phyloP scores from a whole-genome alignment of 2,797 vertebrate species.

The Cyclura pinguis region DNA sequence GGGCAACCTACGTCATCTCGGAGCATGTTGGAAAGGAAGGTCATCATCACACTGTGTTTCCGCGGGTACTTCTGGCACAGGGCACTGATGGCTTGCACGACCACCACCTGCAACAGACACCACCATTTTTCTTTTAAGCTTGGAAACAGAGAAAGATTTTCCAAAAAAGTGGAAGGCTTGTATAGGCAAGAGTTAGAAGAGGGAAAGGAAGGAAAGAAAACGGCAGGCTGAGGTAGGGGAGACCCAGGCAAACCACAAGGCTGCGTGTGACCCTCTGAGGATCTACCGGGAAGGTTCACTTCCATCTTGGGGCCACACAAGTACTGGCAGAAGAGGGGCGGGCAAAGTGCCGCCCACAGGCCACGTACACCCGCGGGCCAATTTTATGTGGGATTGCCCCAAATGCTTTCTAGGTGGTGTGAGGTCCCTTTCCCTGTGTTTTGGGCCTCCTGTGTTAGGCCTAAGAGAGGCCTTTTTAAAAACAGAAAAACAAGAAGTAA shows the following conservation, averaged over 20 bases:
- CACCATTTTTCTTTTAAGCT: accelerated
- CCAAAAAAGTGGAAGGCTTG: accelerated
- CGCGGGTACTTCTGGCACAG: slow-evolving; percentile 98
- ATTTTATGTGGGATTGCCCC: no score
- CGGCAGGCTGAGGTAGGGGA: neutral
- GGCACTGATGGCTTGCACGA: slow-evolving; percentile 97
- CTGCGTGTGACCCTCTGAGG: neutral
- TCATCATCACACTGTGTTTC: slow-evolving; percentile 99
- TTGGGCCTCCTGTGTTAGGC: no score
- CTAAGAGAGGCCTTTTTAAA: no score
- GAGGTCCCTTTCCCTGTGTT: no score
- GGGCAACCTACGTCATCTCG: slow-evolving; percentile 90
- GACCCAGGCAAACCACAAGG: no score
- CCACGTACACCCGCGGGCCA: no score
- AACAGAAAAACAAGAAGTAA: no score
- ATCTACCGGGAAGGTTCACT: neutral
- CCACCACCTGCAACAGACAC: slow-evolving; percentile 87
- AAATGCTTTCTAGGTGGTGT: no score
- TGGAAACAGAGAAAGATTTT: accelerated
- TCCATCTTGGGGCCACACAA: no score
- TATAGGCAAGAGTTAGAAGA: neutral
- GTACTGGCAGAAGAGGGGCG: accelerated
- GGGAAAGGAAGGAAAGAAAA: no score
- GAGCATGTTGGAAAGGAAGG: slow-evolving; percentile 98
- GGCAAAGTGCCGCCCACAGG: no score